Evolutionary conservation across 2,888 invertebrate species (phyloP), one percentile per base, ranked within the genome.

Genomic region (Aleiodes leptofemur): DNA sequence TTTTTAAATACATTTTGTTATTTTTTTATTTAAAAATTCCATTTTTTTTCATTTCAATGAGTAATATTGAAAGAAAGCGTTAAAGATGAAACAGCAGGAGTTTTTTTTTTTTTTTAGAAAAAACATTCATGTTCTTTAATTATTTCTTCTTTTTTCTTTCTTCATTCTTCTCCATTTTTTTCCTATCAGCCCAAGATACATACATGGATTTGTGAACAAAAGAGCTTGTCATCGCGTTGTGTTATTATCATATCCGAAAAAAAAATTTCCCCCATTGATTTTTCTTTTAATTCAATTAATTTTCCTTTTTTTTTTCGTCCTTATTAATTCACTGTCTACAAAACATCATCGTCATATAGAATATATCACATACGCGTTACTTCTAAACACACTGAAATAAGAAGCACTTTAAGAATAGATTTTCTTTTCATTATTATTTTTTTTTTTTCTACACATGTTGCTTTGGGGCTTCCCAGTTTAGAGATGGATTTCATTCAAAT

Each of bases 381-480:
- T 84, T 88, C 89, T 89, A 89, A 89, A 89, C 88, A 89, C 89
- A 89, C 88, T 87, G 88, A 89, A 89, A 89, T 89, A 89, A 89
- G 88, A 89, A 89, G 89, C 89, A 89, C 89, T 89, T 89, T 88
- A 89, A 89, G 89, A 64, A 89, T 88, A 89, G 89, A 88, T 87
- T 83, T 77, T 87, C 43, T 43, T 9, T 43, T 43, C 43, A 43
- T 87, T 88, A 89, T 48, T 34, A 9, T 16, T 38, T 61, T 61
- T 72, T 16, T 34, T 64, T 68, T 68, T 51, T 31, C 68, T 68
- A 64, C 64, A 64, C 43, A 61, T 61, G 64, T 23, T 23, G 23
- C 64, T 23, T 43, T 64, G 64, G 64, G 64, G 64, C 43, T n/a
- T 68, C 51, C 68, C 68, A 68, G 51, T 68, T 68, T 31, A 68